Base-by-base conservation (phyloP, 2,113 vertebrate genomes). In the Campylomormyrus tamandua region DNA sequence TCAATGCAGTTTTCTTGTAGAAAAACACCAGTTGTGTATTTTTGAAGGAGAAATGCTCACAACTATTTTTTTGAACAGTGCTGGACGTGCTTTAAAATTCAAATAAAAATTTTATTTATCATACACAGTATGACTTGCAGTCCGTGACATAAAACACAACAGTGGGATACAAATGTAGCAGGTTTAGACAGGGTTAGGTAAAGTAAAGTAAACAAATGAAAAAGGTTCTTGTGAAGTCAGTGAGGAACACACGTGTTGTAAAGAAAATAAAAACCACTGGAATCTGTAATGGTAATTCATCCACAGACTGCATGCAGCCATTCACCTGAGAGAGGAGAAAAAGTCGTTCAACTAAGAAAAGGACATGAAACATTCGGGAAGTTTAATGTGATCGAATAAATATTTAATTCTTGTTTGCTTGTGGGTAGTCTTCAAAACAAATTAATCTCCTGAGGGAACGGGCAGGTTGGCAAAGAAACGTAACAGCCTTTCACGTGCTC, bases 341-440 rank as follows among this genome's bases (percentile, higher is more conserved):
- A 53, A 56, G 49, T 35, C 31, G 17, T 87, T 53, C 27, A 17
- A 5, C 49, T 52, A 31, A 48, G 85, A 35, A 56, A 87, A 52
- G 45, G 15, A 87, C 85, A 56, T 6, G 5, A 56, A 50, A 53
- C 50, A 87, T 87, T 35, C 48, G 31, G 48, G 85, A 52, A 87
- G 85, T 39, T 87, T 87, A 87, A 87, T 87, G 85, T 53, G 50
- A 35, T 53, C 11, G 27, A 87, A 87, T 87, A 56, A 87, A 87
- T 87, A 87, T 87, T 56, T 87, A 27, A 87, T 87, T 87, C 50
- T 53, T 87, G 85, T 87, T 87, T 87, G 85, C 49, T 52, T 87
- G 50, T 53, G 85, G 31, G 49, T 53, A 31, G 85, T 56, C 85
- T 87, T 56, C 85, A 6, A 27, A 35, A 35, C 50, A 87, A 53